Conservation (phyloP, 1,140 invertebrate genomes). For the Pogonognathellus flavescens region DNA sequence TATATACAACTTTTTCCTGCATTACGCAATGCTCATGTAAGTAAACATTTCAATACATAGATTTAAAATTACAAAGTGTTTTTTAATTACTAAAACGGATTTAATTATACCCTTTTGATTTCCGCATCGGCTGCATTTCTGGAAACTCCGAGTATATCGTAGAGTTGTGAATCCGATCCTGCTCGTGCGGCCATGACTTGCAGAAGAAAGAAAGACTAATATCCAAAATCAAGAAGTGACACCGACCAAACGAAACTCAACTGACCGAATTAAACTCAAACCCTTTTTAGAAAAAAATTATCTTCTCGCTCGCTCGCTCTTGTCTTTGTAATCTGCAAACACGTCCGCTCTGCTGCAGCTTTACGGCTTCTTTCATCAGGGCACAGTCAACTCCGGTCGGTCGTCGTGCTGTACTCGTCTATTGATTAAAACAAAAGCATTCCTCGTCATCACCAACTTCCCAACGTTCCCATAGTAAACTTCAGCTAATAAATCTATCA, state of each 20-base stretch:
- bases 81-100: too few relatives aligned
- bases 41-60: too few relatives aligned
- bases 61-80: too few relatives aligned
- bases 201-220: slow-evolving; percentile 23
- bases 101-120: slow-evolving; percentile 88
- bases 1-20: too few relatives aligned
- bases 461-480: too few relatives aligned
- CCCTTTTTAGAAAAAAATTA: background rate
- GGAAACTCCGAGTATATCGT: slow-evolving; percentile 84
- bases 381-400: too few relatives aligned
- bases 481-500: too few relatives aligned
- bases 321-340: background rate
- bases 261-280: background rate
- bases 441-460: too few relatives aligned
- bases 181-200: slow-evolving; percentile 47
- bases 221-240: slow-evolving; percentile 11
- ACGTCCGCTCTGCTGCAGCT: background rate
- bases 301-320: background rate
- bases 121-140: slow-evolving; percentile 82
- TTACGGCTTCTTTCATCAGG: too few relatives aligned
- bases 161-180: slow-evolving; percentile 80
- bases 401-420: too few relatives aligned
- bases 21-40: too few relatives aligned
- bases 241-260: background rate
- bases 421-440: too few relatives aligned